Evolutionary conservation across 2,113 vertebrate genomes (phyloP).

Genomic region (Tragelaphus scriptus): DNA sequence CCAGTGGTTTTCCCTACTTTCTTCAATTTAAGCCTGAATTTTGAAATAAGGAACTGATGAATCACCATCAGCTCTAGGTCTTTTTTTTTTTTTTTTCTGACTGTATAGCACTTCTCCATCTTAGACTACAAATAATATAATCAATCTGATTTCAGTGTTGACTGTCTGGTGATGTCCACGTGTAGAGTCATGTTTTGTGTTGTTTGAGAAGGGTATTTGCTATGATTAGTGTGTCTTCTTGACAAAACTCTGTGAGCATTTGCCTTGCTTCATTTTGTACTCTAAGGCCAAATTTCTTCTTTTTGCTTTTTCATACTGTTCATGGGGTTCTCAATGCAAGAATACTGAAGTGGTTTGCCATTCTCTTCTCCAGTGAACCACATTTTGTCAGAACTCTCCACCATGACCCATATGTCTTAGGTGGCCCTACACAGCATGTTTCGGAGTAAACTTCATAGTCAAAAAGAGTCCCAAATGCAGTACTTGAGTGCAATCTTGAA

Average conservation of each 20-base stretch:
- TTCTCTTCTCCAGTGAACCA: background rate
- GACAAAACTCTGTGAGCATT: background rate
- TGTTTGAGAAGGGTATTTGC: background rate
- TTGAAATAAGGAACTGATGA: background rate
- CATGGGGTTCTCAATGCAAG: background rate
- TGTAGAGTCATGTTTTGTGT: background rate
- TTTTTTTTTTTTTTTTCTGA: background rate
- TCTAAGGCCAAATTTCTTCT: background rate
- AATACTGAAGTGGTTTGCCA: background rate
- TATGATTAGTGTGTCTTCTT: background rate
- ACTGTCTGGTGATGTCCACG: background rate
- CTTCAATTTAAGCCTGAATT: background rate
- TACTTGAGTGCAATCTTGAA: background rate
- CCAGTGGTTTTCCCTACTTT: background rate
- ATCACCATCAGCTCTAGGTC: background rate
- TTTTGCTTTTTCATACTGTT: background rate
- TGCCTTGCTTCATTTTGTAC: background rate
- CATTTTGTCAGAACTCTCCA: background rate
- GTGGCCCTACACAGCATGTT: background rate
- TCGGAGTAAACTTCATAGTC: background rate
- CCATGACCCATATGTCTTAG: background rate
- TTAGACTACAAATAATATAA: background rate
- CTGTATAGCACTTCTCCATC: background rate
- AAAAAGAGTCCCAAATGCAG: background rate
- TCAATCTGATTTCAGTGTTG: background rate